These are phyloP conservation scores for Sarcophaga rosellei DNA, from an alignment of 2,888 invertebrate species.

Conservation along the genomic window DNA sequence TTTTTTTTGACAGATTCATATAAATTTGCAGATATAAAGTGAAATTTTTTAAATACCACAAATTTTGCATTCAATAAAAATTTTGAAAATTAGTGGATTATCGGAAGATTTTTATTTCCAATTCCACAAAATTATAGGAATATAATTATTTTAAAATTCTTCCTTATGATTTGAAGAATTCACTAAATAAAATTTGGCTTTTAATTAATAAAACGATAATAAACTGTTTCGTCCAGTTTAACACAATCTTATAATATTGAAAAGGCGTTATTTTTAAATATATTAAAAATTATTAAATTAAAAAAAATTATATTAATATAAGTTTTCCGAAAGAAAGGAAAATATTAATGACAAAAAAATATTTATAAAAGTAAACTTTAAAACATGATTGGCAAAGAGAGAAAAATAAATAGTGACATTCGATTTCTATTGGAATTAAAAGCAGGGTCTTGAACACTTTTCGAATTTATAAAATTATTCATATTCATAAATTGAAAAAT, in stretches of 20 bases:
- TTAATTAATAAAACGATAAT: conserved; percentile 55
- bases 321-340: conserved; percentile 70
- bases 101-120: not conserved
- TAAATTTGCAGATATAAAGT: conserved; percentile 53
- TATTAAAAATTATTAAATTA: conserved; percentile 66
- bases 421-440: not conserved
- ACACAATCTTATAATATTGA: conserved; percentile 22
- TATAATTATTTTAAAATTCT: not conserved
- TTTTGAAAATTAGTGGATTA: conserved; percentile 10
- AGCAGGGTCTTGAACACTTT: not conserved
- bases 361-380: conserved; percentile 54
- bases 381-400: conserved; percentile 43
- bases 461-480: too few species aligned
- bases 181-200: conserved; percentile 39
- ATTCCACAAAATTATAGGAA: not conserved
- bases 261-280: conserved; percentile 37
- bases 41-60: conserved; percentile 13
- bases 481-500: too few species aligned
- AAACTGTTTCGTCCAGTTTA: conserved; percentile 51
- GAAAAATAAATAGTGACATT: conserved; percentile 18
- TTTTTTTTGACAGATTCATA: conserved; percentile 10
- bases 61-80: conserved; percentile 37
- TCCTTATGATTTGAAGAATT: conserved; percentile 13
- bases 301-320: conserved; percentile 47
- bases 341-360: conserved; percentile 68